Evolutionary conservation across 2,797 vertebrate species (phyloP), one percentile per base, ranked within the genome.

Genomic region (Rallus crepitans): DNA sequence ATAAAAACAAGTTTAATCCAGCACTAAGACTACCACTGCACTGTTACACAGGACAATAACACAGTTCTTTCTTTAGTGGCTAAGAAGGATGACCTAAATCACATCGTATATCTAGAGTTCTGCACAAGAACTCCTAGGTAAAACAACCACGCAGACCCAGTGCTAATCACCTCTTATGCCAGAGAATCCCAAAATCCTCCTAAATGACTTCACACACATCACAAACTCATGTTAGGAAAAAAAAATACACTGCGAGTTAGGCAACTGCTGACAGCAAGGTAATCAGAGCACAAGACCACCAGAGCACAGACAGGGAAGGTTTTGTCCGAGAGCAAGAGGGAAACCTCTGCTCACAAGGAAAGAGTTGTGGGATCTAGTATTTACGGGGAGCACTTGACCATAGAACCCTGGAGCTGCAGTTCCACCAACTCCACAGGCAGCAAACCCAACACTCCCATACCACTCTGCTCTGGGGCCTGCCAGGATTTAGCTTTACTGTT

Each of bases 1-100:
- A 35, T 94, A 96, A 92, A 91, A 97, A 65, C 28, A 87, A 77
- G 50, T 35, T 97, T 90, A 96, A 95, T 91, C 92, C 69, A 92
- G 37, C 80, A 80, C 82, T 90, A 94, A 95, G n/a, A 75, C 56
- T 76, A 80, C 71, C 77, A 66, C 72, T 89, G 28, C 47, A 71
- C 88, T 96, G 91, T 63, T 97, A 97, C 90, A 96, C 65, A 39
- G 88, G 90, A 82, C 80, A 92, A 31, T 87, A 96, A 96, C 59
- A 80, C 82, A 91, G 65, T 71, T 91, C 42, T 87, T 71, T 91
- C 42, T 87, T 87, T 18, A 69, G 55, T 37, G 89, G 96, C 45
- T 82, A 90, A 88, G 55, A 73, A 3, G 31, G 23, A 82, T 81
- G 81, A 90, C 42, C 33, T 77, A 64, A 45, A 96, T 53, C 70